Conservation (phyloP, 2,888 invertebrate species). For the Byasa hedistus region DNA sequence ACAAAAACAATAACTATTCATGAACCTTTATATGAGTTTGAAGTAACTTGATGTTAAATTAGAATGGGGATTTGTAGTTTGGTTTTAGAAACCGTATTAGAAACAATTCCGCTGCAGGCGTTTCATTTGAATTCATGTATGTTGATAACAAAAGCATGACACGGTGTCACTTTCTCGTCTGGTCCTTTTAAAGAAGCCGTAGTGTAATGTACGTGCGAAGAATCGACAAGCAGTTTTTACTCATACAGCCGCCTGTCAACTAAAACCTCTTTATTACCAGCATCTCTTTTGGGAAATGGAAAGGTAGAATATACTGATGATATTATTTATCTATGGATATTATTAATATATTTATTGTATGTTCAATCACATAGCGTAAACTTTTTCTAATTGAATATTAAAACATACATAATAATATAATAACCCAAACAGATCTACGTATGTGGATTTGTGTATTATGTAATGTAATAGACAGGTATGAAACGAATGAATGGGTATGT, state of each 20-base stretch:
- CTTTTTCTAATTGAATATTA: too few relatives aligned
- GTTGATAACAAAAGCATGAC: conserved; percentile 12
- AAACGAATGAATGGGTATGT: too few relatives aligned
- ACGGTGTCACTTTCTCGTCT: conserved; percentile 38
- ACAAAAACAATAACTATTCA: too few relatives aligned
- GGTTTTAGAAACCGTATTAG: not conserved
- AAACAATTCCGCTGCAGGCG: not conserved
- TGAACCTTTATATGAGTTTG: too few relatives aligned
- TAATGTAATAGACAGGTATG: too few relatives aligned
- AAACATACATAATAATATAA: too few relatives aligned
- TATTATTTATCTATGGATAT: too few relatives aligned
- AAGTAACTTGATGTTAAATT: not conserved
- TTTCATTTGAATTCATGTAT: not conserved
- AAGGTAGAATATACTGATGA: too few relatives aligned
- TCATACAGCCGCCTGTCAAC: conserved; percentile 1
- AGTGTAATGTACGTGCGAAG: conserved; percentile 44
- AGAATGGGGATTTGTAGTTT: not conserved
- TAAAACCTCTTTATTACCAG: not conserved
- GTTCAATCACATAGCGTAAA: too few relatives aligned
- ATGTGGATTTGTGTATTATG: too few relatives aligned
- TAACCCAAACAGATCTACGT: too few relatives aligned
- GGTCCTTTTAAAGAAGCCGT: conserved; percentile 34
- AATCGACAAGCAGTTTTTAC: conserved; percentile 30
- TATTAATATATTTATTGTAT: too few relatives aligned
- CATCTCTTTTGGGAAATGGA: not conserved